phyloP scores from a whole-genome alignment of 1,140 invertebrate species.

The Lamellibrachia luymesi region DNA sequence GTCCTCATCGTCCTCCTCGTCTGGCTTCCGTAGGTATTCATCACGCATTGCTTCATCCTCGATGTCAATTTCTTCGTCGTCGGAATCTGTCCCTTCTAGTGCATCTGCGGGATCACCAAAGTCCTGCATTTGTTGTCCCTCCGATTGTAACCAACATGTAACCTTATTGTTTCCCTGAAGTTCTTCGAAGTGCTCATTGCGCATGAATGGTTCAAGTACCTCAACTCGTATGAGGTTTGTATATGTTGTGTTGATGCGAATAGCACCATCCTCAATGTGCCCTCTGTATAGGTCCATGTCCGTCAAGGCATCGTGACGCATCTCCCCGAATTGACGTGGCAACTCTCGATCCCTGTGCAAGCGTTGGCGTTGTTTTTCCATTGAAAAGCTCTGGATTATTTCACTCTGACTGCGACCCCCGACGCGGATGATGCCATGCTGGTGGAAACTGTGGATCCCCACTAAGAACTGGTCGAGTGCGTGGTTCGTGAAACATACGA shows the following conservation, averaged over 20 bases:
- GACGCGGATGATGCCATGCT: conserved; percentile 65
- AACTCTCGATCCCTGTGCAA: conserved; percentile 12
- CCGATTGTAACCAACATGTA: background rate
- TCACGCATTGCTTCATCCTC: conserved; percentile 28
- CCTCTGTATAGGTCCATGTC: background rate
- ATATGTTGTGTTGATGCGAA: background rate
- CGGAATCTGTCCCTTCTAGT: background rate
- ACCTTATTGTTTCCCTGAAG: background rate
- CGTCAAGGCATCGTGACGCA: conserved; percentile 31
- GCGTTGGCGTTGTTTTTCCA: conserved; percentile 25
- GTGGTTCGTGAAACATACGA: conserved; percentile 81
- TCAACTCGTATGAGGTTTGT: conserved; percentile 16
- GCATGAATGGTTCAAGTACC: conserved; percentile 13
- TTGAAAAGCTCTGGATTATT: conserved; percentile 31
- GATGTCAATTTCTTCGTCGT: background rate
- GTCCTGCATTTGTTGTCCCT: background rate
- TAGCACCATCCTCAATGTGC: background rate
- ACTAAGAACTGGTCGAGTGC: conserved; percentile 82
- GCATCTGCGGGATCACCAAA: background rate
- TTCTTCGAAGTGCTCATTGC: background rate
- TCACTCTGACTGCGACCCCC: conserved; percentile 70
- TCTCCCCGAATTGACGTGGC: conserved; percentile 25
- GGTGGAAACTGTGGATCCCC: conserved; percentile 60
- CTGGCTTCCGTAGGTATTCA: conserved; percentile 20
- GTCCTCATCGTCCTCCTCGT: conserved; percentile 13